Evolutionary conservation across 2,888 invertebrate species (phyloP).

Genomic region (Biston betularia): DNA sequence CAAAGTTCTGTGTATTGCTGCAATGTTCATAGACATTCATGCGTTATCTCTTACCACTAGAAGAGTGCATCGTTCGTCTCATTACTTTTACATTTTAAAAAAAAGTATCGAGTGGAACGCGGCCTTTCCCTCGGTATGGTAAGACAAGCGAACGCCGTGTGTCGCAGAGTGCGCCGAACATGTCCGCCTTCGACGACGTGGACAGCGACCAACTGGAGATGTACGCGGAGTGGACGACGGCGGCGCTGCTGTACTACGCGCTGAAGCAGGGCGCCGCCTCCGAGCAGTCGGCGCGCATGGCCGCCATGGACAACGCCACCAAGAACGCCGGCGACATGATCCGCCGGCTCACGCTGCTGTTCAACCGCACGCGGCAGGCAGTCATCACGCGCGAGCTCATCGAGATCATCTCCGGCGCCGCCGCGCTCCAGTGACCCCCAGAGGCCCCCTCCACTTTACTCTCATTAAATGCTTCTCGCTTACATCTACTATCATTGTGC

Average conservation of each 20-base stretch:
- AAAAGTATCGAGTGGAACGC: too few species aligned
- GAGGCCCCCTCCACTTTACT: background rate
- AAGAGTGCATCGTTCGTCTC: too few species aligned
- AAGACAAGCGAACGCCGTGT: background rate
- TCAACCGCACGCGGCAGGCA: constrained; percentile 92
- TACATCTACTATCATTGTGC: too few species aligned
- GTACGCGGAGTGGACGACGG: constrained; percentile 91
- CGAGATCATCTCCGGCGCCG: constrained; percentile 96
- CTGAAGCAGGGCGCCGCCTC: constrained; percentile 92
- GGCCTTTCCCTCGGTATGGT: background rate
- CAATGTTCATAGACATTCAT: too few species aligned
- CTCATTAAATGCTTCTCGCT: background rate
- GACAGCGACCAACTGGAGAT: constrained; percentile 88
- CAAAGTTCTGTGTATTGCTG: too few species aligned
- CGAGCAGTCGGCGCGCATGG: constrained; percentile 93
- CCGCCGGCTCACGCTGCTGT: constrained; percentile 89
- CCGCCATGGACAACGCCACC: constrained; percentile 93
- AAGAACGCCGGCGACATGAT: constrained; percentile 95
- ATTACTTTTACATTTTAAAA: too few species aligned
- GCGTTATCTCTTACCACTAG: too few species aligned
- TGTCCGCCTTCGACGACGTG: constrained; percentile 89
- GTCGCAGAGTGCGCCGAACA: constrained; percentile 86
- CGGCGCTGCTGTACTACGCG: constrained; percentile 89
- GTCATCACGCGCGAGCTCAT: constrained; percentile 96
- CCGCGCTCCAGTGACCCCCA: constrained; percentile 86